These are phyloP conservation scores for Bombycilla garrulus DNA, from an alignment of 2,113 vertebrate species.

Conservation along the genomic window DNA sequence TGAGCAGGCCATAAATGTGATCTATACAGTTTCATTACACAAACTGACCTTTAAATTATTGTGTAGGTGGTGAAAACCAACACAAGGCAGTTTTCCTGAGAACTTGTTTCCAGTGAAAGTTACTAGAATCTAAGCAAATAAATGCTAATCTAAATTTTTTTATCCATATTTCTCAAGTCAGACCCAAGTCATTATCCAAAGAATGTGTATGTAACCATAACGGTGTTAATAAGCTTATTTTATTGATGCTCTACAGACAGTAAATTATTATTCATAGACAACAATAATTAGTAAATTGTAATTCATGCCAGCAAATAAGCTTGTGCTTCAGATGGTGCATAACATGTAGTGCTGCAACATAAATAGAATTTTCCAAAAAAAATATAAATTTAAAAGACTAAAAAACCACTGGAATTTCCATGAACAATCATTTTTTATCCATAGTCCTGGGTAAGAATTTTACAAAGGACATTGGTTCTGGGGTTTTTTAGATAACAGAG, in stretches of 20 bases:
- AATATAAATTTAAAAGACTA: not conserved
- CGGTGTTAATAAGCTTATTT: not conserved
- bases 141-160: not conserved
- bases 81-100: not conserved
- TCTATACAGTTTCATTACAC: not conserved
- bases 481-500: not conserved
- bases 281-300: not conserved
- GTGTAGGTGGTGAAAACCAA: not conserved
- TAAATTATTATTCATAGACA: not conserved
- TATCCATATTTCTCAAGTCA: not conserved
- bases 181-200: not conserved
- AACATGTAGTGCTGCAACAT: not conserved
- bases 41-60: not conserved
- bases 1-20: not conserved
- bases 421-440: accelerated
- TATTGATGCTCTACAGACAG: not conserved
- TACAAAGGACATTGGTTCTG: not conserved
- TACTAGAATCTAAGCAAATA: not conserved
- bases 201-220: not conserved
- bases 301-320: not conserved
- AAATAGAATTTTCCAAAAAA: not conserved
- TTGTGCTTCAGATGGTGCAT: not conserved
- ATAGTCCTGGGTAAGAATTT: not conserved
- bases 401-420: not conserved
- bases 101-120: not conserved